These are phyloP conservation scores for Zele albiditarsus DNA, from an alignment of 2,888 invertebrate species.

Conservation along the genomic window DNA sequence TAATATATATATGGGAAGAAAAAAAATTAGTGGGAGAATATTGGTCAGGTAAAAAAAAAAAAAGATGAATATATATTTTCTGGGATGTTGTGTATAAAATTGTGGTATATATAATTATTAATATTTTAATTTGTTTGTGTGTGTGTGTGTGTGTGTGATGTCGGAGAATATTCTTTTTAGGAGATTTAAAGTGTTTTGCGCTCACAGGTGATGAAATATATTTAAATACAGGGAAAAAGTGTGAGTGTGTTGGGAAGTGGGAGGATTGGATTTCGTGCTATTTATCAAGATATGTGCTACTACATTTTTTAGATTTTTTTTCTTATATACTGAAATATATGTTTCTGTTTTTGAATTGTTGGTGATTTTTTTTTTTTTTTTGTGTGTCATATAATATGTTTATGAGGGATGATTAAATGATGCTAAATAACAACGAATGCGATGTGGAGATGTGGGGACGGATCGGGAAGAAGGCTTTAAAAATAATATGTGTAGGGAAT, in stretches of 20 bases:
- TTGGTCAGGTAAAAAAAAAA: no score
- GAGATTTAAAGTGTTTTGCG: slow-evolving; percentile 22
- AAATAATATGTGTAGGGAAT: slow-evolving; percentile 5
- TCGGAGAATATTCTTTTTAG: not conserved
- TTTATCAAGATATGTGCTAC: slow-evolving; percentile 26
- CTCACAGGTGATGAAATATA: slow-evolving; percentile 35
- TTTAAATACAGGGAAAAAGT: not conserved
- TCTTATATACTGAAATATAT: not conserved
- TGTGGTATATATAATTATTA: not conserved
- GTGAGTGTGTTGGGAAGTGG: not conserved
- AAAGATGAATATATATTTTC: not conserved
- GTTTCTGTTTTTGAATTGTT: not conserved
- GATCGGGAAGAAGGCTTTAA: not conserved
- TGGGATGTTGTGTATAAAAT: not conserved
- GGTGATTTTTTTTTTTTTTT: slow-evolving; percentile 10
- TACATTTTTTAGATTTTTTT: not conserved
- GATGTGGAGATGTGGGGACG: no score
- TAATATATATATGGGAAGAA: not conserved
- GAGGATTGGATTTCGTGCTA: slow-evolving; percentile 16
- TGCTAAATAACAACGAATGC: not conserved
- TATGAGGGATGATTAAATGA: slow-evolving; percentile 30
- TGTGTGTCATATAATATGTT: slow-evolving; percentile 15
- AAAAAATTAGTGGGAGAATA: not conserved
- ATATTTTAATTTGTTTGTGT: not conserved
- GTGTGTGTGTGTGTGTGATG: not conserved